Evolutionary conservation across 2,797 vertebrate species (phyloP).

Genomic region (Lacerta viridis): DNA sequence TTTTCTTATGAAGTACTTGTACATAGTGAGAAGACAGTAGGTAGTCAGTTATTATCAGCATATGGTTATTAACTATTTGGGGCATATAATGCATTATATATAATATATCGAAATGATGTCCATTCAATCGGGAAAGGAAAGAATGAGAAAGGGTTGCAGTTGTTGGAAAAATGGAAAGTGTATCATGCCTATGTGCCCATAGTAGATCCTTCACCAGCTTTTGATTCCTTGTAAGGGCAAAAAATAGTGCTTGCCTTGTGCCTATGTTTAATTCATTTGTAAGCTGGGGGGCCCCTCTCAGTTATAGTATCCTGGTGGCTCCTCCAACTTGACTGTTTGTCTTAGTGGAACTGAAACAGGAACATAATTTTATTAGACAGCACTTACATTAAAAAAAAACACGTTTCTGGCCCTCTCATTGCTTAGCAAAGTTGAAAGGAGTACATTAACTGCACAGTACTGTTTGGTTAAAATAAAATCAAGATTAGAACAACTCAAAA

Average conservation of each 20-base stretch:
- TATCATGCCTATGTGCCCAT: constrained; percentile 43
- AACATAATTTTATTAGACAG: background rate
- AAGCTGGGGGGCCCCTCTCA: background rate
- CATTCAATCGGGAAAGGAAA: background rate
- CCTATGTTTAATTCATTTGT: constrained; percentile 65
- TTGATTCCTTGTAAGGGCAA: constrained; percentile 76
- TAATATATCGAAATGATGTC: background rate
- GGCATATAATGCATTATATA: background rate
- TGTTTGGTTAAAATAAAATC: background rate
- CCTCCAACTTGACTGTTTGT: constrained; percentile 45
- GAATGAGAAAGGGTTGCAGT: background rate
- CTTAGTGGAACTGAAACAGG: constrained; percentile 27
- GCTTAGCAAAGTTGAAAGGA: background rate
- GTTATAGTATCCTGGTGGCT: constrained; percentile 23
- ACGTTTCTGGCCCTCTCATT: background rate
- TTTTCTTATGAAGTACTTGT: background rate
- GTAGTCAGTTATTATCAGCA: background rate
- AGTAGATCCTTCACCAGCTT: constrained; percentile 37
- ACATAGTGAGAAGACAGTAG: background rate
- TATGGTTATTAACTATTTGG: background rate
- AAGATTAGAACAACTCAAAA: background rate
- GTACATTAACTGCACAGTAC: constrained; percentile 16
- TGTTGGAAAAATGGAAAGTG: background rate
- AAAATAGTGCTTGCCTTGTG: constrained; percentile 46
- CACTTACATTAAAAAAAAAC: background rate